Conservation (phyloP, 2,888 invertebrate genomes). For the Cerastoderma edule region DNA sequence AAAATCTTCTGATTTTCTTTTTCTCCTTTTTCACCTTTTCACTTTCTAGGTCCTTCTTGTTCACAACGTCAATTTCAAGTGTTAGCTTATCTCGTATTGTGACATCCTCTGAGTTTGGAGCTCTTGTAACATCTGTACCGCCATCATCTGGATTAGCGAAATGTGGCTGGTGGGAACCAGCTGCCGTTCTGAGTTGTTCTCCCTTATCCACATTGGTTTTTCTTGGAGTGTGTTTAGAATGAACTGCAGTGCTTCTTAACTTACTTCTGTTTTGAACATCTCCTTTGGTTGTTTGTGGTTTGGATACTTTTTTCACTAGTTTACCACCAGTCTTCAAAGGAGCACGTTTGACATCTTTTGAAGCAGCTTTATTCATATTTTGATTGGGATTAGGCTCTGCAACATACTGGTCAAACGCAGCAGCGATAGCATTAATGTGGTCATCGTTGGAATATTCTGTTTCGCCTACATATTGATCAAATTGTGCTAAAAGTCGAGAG, state of each 20-base stretch:
- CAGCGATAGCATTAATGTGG: conserved; percentile 22
- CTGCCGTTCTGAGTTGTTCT: background rate
- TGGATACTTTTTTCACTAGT: background rate
- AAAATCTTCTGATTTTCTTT: conserved; percentile 49
- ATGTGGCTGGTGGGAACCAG: too few species aligned
- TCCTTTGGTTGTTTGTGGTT: background rate
- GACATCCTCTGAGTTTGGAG: conserved; percentile 36
- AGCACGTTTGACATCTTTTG: too few species aligned
- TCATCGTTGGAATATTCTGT: conserved; percentile 15
- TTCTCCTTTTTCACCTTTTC: conserved; percentile 36
- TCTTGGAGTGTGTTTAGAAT: background rate
- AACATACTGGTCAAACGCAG: conserved; percentile 16
- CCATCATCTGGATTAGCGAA: too few species aligned
- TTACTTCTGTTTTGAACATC: background rate
- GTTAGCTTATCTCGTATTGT: conserved; percentile 47
- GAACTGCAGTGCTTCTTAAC: background rate
- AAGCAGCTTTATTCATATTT: too few species aligned
- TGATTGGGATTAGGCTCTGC: too few species aligned
- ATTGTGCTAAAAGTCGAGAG: conserved; percentile 11
- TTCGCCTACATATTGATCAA: conserved; percentile 15
- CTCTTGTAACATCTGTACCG: background rate
- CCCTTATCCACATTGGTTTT: background rate
- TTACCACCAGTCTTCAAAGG: too few species aligned
- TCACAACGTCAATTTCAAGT: conserved; percentile 47
- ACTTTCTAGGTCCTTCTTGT: conserved; percentile 18